Evolutionary conservation across 1,140 invertebrate genomes (phyloP).

Genomic region (Leptinotarsa texana): DNA sequence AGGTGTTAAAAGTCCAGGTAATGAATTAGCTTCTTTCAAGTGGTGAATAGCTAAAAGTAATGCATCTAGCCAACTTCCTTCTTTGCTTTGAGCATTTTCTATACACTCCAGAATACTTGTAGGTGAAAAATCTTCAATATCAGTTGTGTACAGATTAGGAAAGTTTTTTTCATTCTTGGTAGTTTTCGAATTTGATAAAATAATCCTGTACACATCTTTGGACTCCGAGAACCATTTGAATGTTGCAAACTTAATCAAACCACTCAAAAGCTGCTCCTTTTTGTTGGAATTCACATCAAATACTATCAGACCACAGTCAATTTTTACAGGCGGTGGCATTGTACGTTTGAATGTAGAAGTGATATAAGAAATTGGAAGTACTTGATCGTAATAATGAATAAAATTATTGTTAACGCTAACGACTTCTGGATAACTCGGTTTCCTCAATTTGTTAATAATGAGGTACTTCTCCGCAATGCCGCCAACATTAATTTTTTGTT

Average conservation of each 20-base stretch:
- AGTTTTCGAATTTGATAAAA: constrained; percentile 32
- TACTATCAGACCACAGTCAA: constrained; percentile 35
- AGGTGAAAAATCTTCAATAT: constrained; percentile 23
- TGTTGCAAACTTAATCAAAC: constrained; percentile 21
- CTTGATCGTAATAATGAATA: no score
- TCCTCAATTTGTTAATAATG: no score
- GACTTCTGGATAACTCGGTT: no score
- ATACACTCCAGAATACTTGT: constrained; percentile 25
- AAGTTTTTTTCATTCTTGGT: constrained; percentile 28
- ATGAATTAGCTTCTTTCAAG: constrained; percentile 28
- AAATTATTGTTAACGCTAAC: no score
- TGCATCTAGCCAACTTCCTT: constrained; percentile 35
- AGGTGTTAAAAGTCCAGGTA: constrained; percentile 31
- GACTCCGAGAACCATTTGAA: constrained; percentile 33
- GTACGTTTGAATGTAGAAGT: background rate
- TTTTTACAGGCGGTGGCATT: constrained; percentile 37
- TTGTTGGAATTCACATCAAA: constrained; percentile 31
- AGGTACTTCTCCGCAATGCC: no score
- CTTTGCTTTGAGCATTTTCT: constrained; percentile 13
- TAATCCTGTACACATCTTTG: constrained; percentile 35
- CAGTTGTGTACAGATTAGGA: constrained; percentile 15
- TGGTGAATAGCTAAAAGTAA: constrained; percentile 31
- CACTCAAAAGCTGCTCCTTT: constrained; percentile 16
- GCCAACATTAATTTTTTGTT: no score
- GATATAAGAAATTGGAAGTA: no score